Conservation (phyloP, 2,888 invertebrate genomes). For the Papilio gigon region DNA sequence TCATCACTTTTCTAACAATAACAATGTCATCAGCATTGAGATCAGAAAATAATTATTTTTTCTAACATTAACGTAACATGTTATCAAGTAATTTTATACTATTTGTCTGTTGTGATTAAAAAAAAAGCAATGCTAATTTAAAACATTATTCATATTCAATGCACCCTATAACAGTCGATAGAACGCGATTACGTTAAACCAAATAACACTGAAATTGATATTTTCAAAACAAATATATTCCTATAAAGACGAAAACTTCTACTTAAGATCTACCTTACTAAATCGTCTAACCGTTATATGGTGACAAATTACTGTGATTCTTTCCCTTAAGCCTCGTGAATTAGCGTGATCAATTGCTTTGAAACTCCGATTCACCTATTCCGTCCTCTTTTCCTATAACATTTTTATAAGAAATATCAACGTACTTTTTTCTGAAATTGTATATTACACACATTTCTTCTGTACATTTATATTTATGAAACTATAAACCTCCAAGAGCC, state of each 20-base stretch:
- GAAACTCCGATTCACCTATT: constrained; percentile 63
- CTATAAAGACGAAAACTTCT: constrained; percentile 1
- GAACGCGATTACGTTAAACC: background rate
- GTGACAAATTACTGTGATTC: constrained; percentile 77
- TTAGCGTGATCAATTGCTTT: constrained; percentile 79
- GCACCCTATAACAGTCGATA: background rate
- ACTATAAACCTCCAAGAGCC: too few relatives aligned
- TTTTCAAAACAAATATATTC: constrained; percentile 3
- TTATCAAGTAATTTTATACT: too few relatives aligned
- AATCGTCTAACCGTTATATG: constrained; percentile 68
- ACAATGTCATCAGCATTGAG: too few relatives aligned
- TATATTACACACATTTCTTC: background rate
- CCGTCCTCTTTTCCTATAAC: constrained; percentile 52
- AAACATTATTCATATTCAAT: too few relatives aligned
- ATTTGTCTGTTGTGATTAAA: too few relatives aligned
- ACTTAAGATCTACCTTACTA: constrained; percentile 53
- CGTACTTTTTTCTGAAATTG: background rate
- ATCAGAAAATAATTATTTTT: too few relatives aligned
- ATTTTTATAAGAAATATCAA: constrained; percentile 34
- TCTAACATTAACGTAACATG: too few relatives aligned
- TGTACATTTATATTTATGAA: too few relatives aligned
- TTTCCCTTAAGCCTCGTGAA: constrained; percentile 69
- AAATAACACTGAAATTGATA: constrained; percentile 2
- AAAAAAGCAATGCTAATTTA: too few relatives aligned
- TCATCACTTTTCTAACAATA: too few relatives aligned